phyloP scores from a whole-genome alignment of 2,888 invertebrate species.

The Eucriotettix oculatus region DNA sequence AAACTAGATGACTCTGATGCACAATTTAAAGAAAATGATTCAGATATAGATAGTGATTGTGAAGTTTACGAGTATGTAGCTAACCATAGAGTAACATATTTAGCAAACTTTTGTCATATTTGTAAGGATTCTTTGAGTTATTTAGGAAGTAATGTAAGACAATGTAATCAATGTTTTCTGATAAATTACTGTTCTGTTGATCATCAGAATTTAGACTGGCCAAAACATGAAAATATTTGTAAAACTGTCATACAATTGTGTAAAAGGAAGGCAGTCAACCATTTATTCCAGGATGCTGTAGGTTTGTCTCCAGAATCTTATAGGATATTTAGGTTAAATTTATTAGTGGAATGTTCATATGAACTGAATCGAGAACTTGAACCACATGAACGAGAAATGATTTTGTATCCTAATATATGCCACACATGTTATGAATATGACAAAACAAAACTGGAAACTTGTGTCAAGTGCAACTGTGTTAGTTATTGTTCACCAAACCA shows the following conservation, averaged over 20 bases:
- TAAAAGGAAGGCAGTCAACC: slow-evolving; percentile 25
- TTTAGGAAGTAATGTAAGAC: slow-evolving; percentile 15
- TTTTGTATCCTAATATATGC: slow-evolving; percentile 50
- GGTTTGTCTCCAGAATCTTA: slow-evolving; percentile 31
- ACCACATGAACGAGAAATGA: slow-evolving; percentile 49
- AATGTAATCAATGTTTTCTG: slow-evolving; percentile 37
- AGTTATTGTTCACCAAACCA: slow-evolving; percentile 28
- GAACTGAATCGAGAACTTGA: slow-evolving; percentile 37
- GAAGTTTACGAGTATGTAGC: slow-evolving; percentile 40
- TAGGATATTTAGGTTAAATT: slow-evolving; percentile 41
- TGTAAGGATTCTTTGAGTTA: slow-evolving; percentile 27
- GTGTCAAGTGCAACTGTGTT: slow-evolving; percentile 40
- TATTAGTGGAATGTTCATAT: slow-evolving; percentile 40
- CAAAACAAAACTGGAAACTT: slow-evolving; percentile 31
- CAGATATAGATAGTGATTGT: slow-evolving; percentile 25
- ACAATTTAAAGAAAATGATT: neutral
- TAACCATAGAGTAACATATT: slow-evolving; percentile 44
- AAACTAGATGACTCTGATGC: neutral
- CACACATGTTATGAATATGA: slow-evolving; percentile 37
- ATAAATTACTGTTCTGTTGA: slow-evolving; percentile 43
- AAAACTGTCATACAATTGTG: slow-evolving; percentile 39
- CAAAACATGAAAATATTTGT: slow-evolving; percentile 41
- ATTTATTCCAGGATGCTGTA: slow-evolving; percentile 31
- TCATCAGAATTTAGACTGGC: slow-evolving; percentile 41
- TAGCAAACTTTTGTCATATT: slow-evolving; percentile 38